These are phyloP conservation scores for Isichthys henryi DNA, from an alignment of 2,113 vertebrate species.

Conservation along the genomic window DNA sequence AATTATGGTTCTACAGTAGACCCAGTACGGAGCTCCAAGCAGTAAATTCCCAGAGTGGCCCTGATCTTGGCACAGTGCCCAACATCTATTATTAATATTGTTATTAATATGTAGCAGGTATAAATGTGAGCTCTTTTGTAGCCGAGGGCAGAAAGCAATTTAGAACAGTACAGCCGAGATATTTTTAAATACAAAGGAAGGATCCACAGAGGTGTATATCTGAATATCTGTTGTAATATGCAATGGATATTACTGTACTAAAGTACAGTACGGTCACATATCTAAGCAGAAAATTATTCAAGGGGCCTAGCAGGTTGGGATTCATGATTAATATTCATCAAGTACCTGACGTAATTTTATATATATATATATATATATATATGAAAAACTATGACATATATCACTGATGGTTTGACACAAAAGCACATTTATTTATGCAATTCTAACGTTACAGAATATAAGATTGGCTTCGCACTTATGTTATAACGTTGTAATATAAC, in stretches of 20 bases:
- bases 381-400: slow-evolving; percentile 14
- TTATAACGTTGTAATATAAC: slow-evolving; percentile 9
- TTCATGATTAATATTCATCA: neutral
- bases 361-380: no score
- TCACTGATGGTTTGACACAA: slow-evolving; percentile 29
- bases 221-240: neutral
- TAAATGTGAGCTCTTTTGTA: slow-evolving; percentile 27
- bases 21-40: neutral
- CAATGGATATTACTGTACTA: neutral
- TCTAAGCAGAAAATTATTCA: neutral
- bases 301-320: neutral
- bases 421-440: slow-evolving; percentile 26
- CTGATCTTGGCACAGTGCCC: slow-evolving; percentile 7
- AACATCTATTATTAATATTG: slow-evolving; percentile 33
- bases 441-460: slow-evolving; percentile 19
- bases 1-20: neutral
- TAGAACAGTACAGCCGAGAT: neutral
- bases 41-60: slow-evolving; percentile 3
- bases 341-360: neutral
- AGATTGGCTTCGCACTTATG: slow-evolving; percentile 14
- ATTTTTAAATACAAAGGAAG: slow-evolving; percentile 13
- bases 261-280: neutral
- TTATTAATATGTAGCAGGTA: slow-evolving; percentile 31
- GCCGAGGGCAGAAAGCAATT: slow-evolving; percentile 13
- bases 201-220: neutral